Evolutionary conservation across 2,888 invertebrate species (phyloP), one percentile per base, ranked within the genome.

Genomic region (Pristionchus entomophagus): DNA sequence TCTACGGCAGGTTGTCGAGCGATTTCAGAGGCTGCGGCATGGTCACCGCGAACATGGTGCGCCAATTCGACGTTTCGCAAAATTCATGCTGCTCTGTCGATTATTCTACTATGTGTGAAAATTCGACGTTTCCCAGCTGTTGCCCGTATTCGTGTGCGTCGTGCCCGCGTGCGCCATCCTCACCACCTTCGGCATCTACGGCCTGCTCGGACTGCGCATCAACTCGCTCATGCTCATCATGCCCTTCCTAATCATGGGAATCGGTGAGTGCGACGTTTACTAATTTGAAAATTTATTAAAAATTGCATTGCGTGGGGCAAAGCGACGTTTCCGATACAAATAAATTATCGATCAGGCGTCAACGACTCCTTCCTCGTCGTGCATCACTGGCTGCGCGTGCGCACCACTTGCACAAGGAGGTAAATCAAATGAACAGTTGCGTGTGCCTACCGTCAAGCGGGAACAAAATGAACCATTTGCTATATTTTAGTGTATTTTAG

Each of bases 191-290:
- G 73, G 73, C 53, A 85, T 85, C 85, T 85, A 53, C 77, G 85
- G 73, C 6, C 65, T 65, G 65, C 32, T 65, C 35, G 65, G 65
- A 1, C 65, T 65, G 32, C 86, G 93, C 10, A 91, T 90, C 65
- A 93, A 93, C 84, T 90, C 90, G 51, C 89, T 93, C 19, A 90
- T 91, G 89, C 88, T 93, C 65, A 92, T 93, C 73, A 92, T 92
- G 92, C 93, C 93, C 14, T 93, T 93, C 77, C 86, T 93, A 77
- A 93, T 92, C 86, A 92, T 92, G 89, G 92, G 92, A 49, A 92
- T 91, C 73, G 91, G 90, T 89, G 51, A 65, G 87, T 83, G 14
- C n/a, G 77, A 45, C 41, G 41, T 45, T 77, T 45, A 10, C 32
- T 69, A 6, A 22, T 17, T 80, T 29, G 49, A 19, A 29, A 14